Conservation (phyloP, 2,888 invertebrate genomes). For the Amitus sp. region DNA sequence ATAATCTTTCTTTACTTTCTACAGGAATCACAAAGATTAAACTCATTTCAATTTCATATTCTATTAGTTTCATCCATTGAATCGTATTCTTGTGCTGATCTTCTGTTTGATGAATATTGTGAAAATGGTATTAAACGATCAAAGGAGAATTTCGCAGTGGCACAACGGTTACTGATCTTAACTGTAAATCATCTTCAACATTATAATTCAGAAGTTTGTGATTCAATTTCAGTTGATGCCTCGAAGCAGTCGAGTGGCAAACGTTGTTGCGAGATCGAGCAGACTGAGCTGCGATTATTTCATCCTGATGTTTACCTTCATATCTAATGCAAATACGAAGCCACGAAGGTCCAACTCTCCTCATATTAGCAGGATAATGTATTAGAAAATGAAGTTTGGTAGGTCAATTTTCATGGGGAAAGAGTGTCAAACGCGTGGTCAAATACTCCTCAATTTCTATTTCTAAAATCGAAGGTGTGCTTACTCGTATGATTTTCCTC, state of each 20-base stretch:
- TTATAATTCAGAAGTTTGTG: too few species aligned
- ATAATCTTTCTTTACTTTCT: too few species aligned
- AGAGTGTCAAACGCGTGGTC: too few species aligned
- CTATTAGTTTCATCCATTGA: too few species aligned
- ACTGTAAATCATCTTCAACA: too few species aligned
- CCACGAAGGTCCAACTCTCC: slow-evolving; percentile 17
- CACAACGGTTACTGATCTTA: too few species aligned
- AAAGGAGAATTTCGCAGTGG: too few species aligned
- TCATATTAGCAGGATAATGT: slow-evolving; percentile 22
- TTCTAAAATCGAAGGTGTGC: slow-evolving; percentile 9
- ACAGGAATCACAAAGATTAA: too few species aligned
- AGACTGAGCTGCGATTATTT: slow-evolving; percentile 6
- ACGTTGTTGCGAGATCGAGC: background rate
- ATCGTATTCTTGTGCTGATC: too few species aligned
- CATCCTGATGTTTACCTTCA: slow-evolving; percentile 20
- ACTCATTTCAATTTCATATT: too few species aligned
- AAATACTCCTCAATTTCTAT: slow-evolving; percentile 23
- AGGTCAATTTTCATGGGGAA: slow-evolving; percentile 4
- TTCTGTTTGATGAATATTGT: too few species aligned
- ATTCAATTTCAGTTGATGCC: slow-evolving; percentile 10
- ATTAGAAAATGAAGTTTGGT: slow-evolving; percentile 28
- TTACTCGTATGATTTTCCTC: slow-evolving; percentile 6
- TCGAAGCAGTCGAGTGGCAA: slow-evolving; percentile 10
- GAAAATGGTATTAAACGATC: too few species aligned
- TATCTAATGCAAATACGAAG: slow-evolving; percentile 20